These are phyloP conservation scores for Acrobasis suavella DNA, from an alignment of 2,888 invertebrate species.

Conservation along the genomic window DNA sequence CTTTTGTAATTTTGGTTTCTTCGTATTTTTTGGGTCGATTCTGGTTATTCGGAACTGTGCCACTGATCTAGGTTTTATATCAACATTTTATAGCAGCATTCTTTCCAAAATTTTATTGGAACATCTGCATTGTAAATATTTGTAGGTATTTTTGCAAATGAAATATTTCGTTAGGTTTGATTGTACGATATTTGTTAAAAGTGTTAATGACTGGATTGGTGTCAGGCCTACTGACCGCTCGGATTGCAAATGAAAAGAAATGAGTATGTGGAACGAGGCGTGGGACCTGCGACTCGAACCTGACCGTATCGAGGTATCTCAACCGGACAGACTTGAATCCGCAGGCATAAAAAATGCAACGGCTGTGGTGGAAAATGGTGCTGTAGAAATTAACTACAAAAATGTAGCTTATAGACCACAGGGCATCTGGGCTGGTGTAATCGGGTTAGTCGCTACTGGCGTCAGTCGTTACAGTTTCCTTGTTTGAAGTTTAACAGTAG, in stretches of 20 bases:
- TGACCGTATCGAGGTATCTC: constrained; percentile 77
- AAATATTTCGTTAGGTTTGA: not conserved
- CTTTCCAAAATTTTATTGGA: not conserved
- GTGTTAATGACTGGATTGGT: constrained; percentile 37
- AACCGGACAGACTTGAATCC: constrained; percentile 74
- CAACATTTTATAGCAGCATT: not conserved
- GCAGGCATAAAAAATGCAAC: constrained; percentile 57
- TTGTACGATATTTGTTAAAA: constrained; percentile 26
- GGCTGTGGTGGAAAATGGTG: constrained; percentile 55
- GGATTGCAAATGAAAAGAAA: constrained; percentile 53
- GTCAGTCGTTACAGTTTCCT: constrained; percentile 36
- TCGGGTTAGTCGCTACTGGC: constrained; percentile 30
- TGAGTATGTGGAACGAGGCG: constrained; percentile 70
- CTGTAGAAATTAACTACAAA: constrained; percentile 47
- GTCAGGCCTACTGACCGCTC: constrained; percentile 50
- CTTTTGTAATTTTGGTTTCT: constrained; percentile 63
- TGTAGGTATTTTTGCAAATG: not conserved
- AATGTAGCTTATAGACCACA: constrained; percentile 17
- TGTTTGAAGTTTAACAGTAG: constrained; percentile 46
- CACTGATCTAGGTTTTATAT: constrained; percentile 4
- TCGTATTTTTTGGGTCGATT: constrained; percentile 48
- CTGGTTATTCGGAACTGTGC: constrained; percentile 32
- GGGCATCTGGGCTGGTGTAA: constrained; percentile 20
- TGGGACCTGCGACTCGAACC: constrained; percentile 71
- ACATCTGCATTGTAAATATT: not conserved